Base-by-base conservation (phyloP, 2,888 invertebrate species). In the Eilema griseolum region DNA sequence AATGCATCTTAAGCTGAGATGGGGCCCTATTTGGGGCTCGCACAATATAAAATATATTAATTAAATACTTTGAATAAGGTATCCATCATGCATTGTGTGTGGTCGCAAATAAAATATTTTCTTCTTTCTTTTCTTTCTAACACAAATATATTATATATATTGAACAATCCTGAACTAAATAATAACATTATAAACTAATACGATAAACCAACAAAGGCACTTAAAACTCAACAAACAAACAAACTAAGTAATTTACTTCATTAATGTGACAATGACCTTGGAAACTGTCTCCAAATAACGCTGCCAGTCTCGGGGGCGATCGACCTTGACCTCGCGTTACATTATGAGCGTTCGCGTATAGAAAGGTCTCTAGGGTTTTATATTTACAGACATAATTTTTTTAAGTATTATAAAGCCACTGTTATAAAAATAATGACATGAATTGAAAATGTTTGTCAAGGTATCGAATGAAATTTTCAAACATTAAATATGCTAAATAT, bases 271-370 rank as follows among this genome's bases (percentile, higher is more conserved):
- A 65, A 76, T 73, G 84, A 83, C 87, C 84, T 84, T 81, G 79
- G 83, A 80, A 52, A 83, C 77, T 77, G 82, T 79, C 82, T 80
- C 77, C 85, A 84, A 84, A 86, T 86, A 85, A 73, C 69, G 70
- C 72, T 52, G 56, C 37, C 76, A 60, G 65, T 67, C 69, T 67
- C 52, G 69, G 59, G 69, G 28, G 61, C n/a, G 56, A 52, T 16
- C 33, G 59, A n/a, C 69, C 67, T 70, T 74, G 65, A 72, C 71
- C 69, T 71, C n/a, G 11, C 11, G 33, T 67, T 65, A 61, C 57
- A 70, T 73, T 73, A 69, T 73, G 61, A 73, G n/a, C 70, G 66
- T 56, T 59, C 71, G 63, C 61, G 61, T 60, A 37, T 37, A 46
- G 31, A 65, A 33, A 56, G 31, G 64, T 67, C 71, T 60, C 68